Base-by-base conservation (phyloP, 2,113 vertebrate species). In the Eretmochelys imbricata region DNA sequence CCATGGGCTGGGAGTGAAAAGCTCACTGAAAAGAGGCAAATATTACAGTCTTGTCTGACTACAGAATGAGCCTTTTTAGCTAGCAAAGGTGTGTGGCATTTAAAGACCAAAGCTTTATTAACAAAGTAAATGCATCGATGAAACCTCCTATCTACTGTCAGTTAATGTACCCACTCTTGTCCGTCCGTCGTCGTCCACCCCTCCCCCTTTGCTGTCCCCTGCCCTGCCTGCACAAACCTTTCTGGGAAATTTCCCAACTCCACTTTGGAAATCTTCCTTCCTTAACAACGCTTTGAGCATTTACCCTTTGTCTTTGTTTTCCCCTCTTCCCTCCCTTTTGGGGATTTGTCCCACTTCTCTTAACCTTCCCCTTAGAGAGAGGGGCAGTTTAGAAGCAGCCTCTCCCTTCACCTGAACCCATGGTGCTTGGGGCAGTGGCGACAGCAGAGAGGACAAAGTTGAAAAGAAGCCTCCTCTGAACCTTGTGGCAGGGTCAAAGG, bases 251-350 rank as follows among this genome's bases (percentile, higher is more conserved):
- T 65, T 85, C 8, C 59, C 42, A n/a, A 8, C 62, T n/a, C 62
- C 16, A 19, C 16, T n/a, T 69, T 69, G 35, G 16, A 16, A n/a
- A 69, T 69, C 16, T 17, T 69, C 35, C 62, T 69, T 17, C 4
- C 35, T 69, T 69, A 31, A n/a, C 62, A 69, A 16, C 35, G 17
- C 35, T n/a, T 69, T 10, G 50, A 80, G 6, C 0, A 0, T n/a
- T 72, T 89, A 25, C 3, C 4, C 38, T 12, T 81, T 89, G 16
- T n/a, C 62, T n/a, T 69, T 69, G 35, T 65, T 65, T 35, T n/a
- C 35, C 16, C 17, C 62, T 19, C 35, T 19, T 20, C 0, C 0
- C 13, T 72, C 79, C 51, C 11, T 24, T 49, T 0, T 0, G 1
- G 22, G 19, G 1, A n/a, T 22, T 4, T 0, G 1, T 78, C 57